Base-by-base conservation (phyloP, 2,888 invertebrate genomes). In the Serripes groenlandicus region DNA sequence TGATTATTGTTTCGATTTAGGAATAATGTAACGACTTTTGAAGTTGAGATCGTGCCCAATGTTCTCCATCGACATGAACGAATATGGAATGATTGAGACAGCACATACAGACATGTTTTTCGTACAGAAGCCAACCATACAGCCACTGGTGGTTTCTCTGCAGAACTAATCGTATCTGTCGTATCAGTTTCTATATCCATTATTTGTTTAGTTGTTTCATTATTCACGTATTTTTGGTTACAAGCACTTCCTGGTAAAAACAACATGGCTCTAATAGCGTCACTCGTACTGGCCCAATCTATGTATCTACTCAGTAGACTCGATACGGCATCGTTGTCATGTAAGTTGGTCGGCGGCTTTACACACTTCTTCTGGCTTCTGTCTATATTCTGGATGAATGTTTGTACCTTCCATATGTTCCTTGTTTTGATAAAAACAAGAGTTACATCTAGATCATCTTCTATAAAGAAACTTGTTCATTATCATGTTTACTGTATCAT, bases 391-490 rank as follows among this genome's bases (percentile, higher is more conserved):
- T 78, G 78, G 66, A 77, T 77, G 79, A 58, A 58, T n/a, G 58
- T 77, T 15, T 83, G 83, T 42, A 79, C 78, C 1, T 76, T 79
- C 26, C 78, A 83, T 32, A 74, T 83, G 75, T n/a, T n/a, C n/a
- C n/a, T n/a, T n/a, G n/a, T 80, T 77, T 73, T 83, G 58, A 35
- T 68, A 9, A 71, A 56, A 21, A 73, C 62, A 3, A 70, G 60
- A 37, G n/a, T 37, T 1, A 54, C n/a, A n/a, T n/a, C 69, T 4
- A 42, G 37, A 1, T 35, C n/a, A 28, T 68, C 42, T 3, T 54
- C 56, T 3, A 42, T 42, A 4, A 56, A 69, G 49, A 56, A 49
- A 26, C 49, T 72, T 37, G 15, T 69, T 4, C 21, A 54, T 7
- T 81, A 80, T 35, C 60, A 42, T 23, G 5, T 74, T 18, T 81